Evolutionary conservation across 92 coral and sea anemone species (phyloP).

Genomic region (Isaurus tuberculatus): DNA sequence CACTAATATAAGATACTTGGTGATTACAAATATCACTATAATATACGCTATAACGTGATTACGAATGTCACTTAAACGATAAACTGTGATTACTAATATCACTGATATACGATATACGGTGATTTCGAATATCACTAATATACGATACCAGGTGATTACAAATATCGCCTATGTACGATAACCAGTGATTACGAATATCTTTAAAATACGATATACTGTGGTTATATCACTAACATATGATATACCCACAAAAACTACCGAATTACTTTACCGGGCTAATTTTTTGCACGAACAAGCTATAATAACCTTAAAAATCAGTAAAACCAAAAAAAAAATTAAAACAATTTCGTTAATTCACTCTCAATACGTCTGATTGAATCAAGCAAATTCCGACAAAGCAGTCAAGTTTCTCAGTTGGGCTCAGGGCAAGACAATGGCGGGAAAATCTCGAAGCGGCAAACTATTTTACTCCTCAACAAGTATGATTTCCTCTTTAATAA

Average conservation of each 20-base stretch:
- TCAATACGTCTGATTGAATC: constrained; percentile 12
- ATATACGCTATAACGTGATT: too few relatives aligned
- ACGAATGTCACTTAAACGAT: too few relatives aligned
- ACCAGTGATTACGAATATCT: too few relatives aligned
- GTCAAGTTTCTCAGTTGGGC: neutral
- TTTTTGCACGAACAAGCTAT: neutral
- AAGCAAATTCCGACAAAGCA: neutral
- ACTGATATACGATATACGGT: too few relatives aligned
- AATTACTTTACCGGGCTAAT: neutral
- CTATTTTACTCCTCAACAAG: constrained; percentile 81
- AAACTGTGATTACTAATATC: too few relatives aligned
- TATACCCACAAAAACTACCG: neutral
- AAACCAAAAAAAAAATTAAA: constrained; percentile 8
- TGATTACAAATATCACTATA: too few relatives aligned
- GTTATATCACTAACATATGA: neutral
- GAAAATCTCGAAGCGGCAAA: constrained; percentile 13
- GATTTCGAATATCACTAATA: too few relatives aligned
- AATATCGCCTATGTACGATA: too few relatives aligned
- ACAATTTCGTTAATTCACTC: neutral
- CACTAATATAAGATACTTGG: too few relatives aligned
- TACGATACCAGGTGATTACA: too few relatives aligned
- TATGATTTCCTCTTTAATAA: constrained; percentile 94
- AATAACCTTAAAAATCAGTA: constrained; percentile 28
- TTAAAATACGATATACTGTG: too few relatives aligned
- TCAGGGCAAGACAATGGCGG: constrained; percentile 73